A percentile compares a stretch with the other conserved stretches of the same genome.
phyloP scores from a whole-genome alignment of 2,888 invertebrate genomes.

The Craniophora ligustri region DNA sequence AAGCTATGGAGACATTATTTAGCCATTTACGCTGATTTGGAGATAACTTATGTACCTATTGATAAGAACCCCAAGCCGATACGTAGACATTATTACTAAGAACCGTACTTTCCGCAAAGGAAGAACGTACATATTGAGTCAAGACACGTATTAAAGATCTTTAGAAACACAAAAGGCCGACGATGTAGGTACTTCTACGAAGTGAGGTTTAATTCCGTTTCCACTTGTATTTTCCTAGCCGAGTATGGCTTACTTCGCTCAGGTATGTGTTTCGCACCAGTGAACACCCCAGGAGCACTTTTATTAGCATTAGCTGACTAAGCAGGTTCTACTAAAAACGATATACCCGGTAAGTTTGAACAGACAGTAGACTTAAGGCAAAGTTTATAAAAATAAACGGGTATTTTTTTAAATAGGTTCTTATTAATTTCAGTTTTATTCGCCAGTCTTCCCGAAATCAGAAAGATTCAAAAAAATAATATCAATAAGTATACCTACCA shows the following conservation, averaged over 20 bases:
- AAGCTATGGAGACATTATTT: too few species aligned
- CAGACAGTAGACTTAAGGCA: background rate
- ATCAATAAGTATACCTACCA: too few species aligned
- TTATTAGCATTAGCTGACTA: constrained; percentile 81
- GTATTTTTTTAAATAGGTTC: background rate
- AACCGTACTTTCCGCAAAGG: constrained; percentile 5
- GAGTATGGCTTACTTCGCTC: constrained; percentile 41
- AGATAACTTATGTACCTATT: too few species aligned
- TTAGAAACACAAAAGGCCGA: constrained; percentile 15
- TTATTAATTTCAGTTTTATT: too few species aligned
- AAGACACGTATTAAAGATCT: constrained; percentile 23
- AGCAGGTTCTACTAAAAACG: constrained; percentile 65
- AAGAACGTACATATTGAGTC: constrained; percentile 12
- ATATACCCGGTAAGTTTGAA: constrained; percentile 11
- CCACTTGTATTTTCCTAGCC: constrained; percentile 47
- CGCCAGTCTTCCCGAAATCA: too few species aligned
- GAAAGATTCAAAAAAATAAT: too few species aligned
- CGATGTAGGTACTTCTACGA: constrained; percentile 19
- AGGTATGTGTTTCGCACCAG: constrained; percentile 64
- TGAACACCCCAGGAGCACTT: constrained; percentile 71
- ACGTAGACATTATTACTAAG: constrained; percentile 6
- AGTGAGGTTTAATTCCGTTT: constrained; percentile 49
- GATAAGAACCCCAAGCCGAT: background rate
- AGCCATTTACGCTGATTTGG: too few species aligned
- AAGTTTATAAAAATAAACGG: background rate